phyloP scores from a whole-genome alignment of 2,888 invertebrate genomes.

The Melieria picta region DNA sequence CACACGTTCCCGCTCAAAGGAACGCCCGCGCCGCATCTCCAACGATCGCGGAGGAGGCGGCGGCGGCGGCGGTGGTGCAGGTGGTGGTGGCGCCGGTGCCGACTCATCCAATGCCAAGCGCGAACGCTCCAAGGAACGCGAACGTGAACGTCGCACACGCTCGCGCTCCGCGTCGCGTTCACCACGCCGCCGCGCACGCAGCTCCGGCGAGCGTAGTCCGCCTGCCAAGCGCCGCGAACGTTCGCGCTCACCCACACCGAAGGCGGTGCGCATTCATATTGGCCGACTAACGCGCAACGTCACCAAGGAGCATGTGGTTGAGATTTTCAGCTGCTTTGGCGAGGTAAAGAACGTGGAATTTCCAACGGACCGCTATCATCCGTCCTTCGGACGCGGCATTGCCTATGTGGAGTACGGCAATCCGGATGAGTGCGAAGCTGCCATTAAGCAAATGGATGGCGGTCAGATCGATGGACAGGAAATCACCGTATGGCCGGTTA shows the following conservation, averaged over 20 bases:
- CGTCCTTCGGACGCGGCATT: conserved; percentile 89
- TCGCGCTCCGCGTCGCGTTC: conserved; percentile 67
- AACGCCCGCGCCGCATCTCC: conserved; percentile 46
- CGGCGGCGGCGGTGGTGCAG: conserved; percentile 6
- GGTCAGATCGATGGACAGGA: conserved; percentile 97
- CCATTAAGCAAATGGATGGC: conserved; percentile 99
- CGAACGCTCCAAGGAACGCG: conserved; percentile 53
- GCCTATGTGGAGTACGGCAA: conserved; percentile 95
- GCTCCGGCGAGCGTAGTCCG: conserved; percentile 88
- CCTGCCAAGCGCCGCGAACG: conserved; percentile 76
- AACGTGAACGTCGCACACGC: conserved; percentile 45
- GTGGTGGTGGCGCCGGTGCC: conserved; percentile 34
- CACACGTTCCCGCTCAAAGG: conserved; percentile 33
- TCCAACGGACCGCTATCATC: conserved; percentile 87
- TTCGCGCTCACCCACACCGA: conserved; percentile 88
- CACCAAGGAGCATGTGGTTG: conserved; percentile 86
- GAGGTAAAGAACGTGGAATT: conserved; percentile 89
- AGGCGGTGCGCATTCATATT: conserved; percentile 93
- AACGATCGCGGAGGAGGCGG: conserved; percentile 23
- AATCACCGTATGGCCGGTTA: conserved; percentile 93
- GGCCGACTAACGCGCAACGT: conserved; percentile 93
- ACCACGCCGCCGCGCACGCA: conserved; percentile 71
- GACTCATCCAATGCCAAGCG: conserved; percentile 50
- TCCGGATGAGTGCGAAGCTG: conserved; percentile 96
- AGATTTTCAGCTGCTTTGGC: conserved; percentile 92